Conservation (phyloP, 2,797 vertebrate genomes). For the Pseudotriccus pelzelni region DNA sequence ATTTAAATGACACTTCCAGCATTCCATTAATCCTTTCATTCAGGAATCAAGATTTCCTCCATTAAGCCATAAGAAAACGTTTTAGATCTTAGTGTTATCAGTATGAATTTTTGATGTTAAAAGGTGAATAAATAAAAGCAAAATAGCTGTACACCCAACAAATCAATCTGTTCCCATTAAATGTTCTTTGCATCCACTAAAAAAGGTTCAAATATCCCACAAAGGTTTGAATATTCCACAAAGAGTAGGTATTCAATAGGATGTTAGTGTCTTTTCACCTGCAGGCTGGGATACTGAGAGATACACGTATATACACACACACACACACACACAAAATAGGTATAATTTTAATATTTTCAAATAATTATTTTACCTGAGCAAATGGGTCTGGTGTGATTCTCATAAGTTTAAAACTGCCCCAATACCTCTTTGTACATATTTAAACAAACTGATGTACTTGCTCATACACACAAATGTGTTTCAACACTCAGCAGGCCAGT, state of each 20-base stretch:
- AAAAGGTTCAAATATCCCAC: neutral
- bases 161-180: slow-evolving; percentile 29
- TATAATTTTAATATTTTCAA: neutral
- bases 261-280: neutral
- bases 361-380: neutral
- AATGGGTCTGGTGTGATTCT: neutral
- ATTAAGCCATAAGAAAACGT: slow-evolving; percentile 26
- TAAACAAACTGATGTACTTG: slow-evolving; percentile 1
- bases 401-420: neutral
- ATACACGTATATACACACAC: neutral
- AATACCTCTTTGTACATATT: neutral
- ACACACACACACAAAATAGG: neutral
- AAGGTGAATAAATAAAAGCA: slow-evolving; percentile 2
- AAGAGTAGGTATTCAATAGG: neutral
- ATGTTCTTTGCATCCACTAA: neutral
- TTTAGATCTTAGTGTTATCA: neutral
- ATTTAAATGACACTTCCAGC: slow-evolving; percentile 43
- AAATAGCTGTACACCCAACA: neutral
- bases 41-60: slow-evolving; percentile 37
- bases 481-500: neutral
- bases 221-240: neutral
- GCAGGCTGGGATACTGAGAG: neutral
- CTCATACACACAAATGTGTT: neutral
- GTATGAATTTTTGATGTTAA: slow-evolving; percentile 47
- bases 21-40: slow-evolving; percentile 52